These are phyloP conservation scores for Ptychochromis oligacanthus DNA, from an alignment of 2,113 vertebrate species.

Conservation along the genomic window DNA sequence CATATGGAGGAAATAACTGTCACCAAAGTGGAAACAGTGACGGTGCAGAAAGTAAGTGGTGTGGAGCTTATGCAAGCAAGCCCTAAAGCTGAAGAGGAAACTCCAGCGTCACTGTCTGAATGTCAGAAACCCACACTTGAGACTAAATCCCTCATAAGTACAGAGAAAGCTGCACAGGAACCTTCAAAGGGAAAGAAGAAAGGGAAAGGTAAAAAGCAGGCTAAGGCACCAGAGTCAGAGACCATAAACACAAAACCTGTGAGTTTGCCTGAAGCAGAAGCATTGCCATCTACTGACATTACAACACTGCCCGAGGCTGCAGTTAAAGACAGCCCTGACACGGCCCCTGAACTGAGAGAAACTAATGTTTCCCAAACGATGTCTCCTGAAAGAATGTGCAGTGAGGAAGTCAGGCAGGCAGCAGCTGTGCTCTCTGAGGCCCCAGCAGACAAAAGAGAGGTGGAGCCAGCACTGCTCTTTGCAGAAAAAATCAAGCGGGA, in stretches of 20 bases:
- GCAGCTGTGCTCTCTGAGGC: slow-evolving; percentile 80
- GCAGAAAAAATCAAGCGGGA: slow-evolving; percentile 80
- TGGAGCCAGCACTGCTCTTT: slow-evolving; percentile 73
- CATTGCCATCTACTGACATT: slow-evolving; percentile 24
- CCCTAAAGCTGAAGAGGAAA: slow-evolving; percentile 25
- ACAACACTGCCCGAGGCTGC: slow-evolving; percentile 33
- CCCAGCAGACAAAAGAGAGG: slow-evolving; percentile 81
- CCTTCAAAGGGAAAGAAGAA: slow-evolving; percentile 67
- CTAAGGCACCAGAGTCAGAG: slow-evolving; percentile 26
- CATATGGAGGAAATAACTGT: slow-evolving; percentile 21
- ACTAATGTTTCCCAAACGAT: slow-evolving; percentile 57
- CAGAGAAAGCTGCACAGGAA: slow-evolving; percentile 47
- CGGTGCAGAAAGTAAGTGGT: slow-evolving; percentile 34
- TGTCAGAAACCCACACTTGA: slow-evolving; percentile 33
- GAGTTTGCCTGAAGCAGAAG: slow-evolving; percentile 34
- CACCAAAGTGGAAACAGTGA: slow-evolving; percentile 57
- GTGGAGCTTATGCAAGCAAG: slow-evolving; percentile 23
- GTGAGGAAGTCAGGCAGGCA: slow-evolving; percentile 70
- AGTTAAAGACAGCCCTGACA: slow-evolving; percentile 31
- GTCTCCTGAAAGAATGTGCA: slow-evolving; percentile 72
- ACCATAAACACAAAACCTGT: slow-evolving; percentile 39
- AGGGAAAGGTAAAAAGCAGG: slow-evolving; percentile 68
- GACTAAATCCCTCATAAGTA: slow-evolving; percentile 31
- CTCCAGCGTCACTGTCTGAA: slow-evolving; percentile 6
- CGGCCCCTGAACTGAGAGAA: slow-evolving; percentile 35